phyloP scores from a whole-genome alignment of 2,797 vertebrate genomes.

The Eptatretus atami region DNA sequence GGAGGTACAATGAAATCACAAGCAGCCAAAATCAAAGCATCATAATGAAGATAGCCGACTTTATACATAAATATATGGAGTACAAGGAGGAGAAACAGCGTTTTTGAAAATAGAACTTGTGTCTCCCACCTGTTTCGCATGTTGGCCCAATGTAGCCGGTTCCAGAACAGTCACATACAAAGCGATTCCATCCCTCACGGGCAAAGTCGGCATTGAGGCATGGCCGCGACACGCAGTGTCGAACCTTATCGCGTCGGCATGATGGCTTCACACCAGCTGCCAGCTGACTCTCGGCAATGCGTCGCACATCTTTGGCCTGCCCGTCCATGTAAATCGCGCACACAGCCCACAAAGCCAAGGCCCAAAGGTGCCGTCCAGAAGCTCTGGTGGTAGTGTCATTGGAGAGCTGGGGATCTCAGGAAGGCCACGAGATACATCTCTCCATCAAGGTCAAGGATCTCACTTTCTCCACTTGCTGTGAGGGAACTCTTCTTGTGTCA shows the following conservation, averaged over 20 bases:
- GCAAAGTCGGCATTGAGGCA: slow-evolving; percentile 39
- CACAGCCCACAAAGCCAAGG: slow-evolving; percentile 58
- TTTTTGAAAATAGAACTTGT: too few relatives aligned
- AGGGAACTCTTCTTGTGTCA: slow-evolving; percentile 46
- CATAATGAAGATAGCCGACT: too few relatives aligned
- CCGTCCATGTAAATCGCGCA: slow-evolving; percentile 64
- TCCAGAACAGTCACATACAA: slow-evolving; percentile 47
- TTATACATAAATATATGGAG: too few relatives aligned
- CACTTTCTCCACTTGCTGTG: slow-evolving; percentile 48
- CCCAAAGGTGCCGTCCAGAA: slow-evolving; percentile 48
- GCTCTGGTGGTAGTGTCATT: slow-evolving; percentile 32
- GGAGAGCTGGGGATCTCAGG: slow-evolving; percentile 29
- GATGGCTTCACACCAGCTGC: slow-evolving; percentile 29
- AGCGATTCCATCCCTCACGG: slow-evolving; percentile 72
- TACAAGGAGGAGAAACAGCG: too few relatives aligned
- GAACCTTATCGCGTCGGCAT: slow-evolving; percentile 41
- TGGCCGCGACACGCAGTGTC: slow-evolving; percentile 30
- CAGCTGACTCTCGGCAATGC: slow-evolving; percentile 33
- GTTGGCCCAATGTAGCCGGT: slow-evolving; percentile 43
- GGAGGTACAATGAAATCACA: too few relatives aligned
- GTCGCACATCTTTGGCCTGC: slow-evolving; percentile 41
- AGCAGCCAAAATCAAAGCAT: too few relatives aligned
- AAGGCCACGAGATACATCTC: slow-evolving; percentile 58
- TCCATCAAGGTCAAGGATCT: slow-evolving; percentile 52
- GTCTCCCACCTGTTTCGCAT: slow-evolving; percentile 42